phyloP scores from a whole-genome alignment of 1,140 invertebrate species.

The Lepidurus arcticus region DNA sequence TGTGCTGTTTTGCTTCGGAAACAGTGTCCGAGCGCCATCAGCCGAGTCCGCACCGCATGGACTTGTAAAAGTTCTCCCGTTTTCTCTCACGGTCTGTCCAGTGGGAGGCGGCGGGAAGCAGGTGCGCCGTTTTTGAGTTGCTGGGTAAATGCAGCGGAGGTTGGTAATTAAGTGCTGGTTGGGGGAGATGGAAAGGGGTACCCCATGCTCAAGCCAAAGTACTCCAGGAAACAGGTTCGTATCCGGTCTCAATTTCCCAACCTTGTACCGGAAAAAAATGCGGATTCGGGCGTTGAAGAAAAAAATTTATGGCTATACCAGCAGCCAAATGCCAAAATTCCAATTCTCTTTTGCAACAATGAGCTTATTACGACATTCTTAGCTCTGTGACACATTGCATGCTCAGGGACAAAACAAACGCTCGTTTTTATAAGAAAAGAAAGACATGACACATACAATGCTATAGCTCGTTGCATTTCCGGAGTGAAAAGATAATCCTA shows the following conservation, averaged over 20 bases:
- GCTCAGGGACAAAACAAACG: too few species aligned
- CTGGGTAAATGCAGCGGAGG: slow-evolving; percentile 2
- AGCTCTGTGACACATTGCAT: too few species aligned
- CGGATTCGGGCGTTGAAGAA: neutral
- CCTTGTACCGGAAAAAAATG: neutral
- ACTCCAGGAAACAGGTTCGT: slow-evolving; percentile 15
- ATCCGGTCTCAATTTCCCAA: slow-evolving; percentile 8
- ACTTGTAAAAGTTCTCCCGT: neutral
- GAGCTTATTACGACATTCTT: too few species aligned
- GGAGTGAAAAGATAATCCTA: too few species aligned
- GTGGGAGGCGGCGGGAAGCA: neutral
- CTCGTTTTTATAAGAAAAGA: too few species aligned
- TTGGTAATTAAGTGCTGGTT: neutral
- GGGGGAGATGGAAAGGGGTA: neutral
- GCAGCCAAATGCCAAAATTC: too few species aligned
- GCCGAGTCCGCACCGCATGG: neutral
- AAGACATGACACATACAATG: too few species aligned
- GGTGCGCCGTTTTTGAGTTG: neutral
- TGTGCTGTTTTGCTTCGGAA: too few species aligned
- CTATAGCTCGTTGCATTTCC: too few species aligned
- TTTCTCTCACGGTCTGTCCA: neutral
- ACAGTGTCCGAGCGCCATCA: too few species aligned
- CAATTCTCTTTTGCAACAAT: too few species aligned
- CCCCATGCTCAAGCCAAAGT: neutral
- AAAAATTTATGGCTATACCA: neutral